Percentiles rank a stretch among this genome's conserved stretches.
These are phyloP conservation scores for Elysia crispata DNA, from an alignment of 2,888 invertebrate species.

Conservation along the genomic window DNA sequence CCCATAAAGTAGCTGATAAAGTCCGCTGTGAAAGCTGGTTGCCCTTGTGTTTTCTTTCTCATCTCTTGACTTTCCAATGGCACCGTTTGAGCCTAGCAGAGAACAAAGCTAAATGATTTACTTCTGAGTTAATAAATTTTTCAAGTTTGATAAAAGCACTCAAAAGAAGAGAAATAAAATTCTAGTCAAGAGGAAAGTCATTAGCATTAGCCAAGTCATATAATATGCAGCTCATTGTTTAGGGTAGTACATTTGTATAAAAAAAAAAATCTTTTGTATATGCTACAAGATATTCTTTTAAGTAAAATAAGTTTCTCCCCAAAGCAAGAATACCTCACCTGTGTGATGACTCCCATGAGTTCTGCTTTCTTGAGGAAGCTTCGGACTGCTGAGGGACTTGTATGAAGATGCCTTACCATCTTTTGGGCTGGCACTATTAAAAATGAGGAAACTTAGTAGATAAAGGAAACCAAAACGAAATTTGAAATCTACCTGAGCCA, in stretches of 20 bases:
- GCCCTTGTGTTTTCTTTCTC: constrained; percentile 94
- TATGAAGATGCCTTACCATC: constrained; percentile 92
- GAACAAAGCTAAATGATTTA: not conserved
- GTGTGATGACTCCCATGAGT: constrained; percentile 91
- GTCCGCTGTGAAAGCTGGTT: constrained; percentile 95
- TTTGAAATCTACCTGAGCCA: no score
- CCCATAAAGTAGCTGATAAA: constrained; percentile 93
- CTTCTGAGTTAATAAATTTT: no score
- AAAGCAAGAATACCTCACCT: constrained; percentile 59
- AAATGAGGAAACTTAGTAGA: not conserved
- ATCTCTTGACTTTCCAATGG: constrained; percentile 82
- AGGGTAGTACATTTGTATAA: no score
- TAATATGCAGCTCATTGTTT: no score
- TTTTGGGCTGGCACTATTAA: constrained; percentile 94
- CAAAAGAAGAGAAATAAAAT: no score
- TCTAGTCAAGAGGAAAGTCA: no score
- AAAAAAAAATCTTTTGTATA: no score
- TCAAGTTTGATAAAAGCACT: no score
- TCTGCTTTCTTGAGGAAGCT: constrained; percentile 89
- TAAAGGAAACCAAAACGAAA: no score
- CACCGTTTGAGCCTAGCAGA: constrained; percentile 59
- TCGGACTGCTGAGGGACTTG: constrained; percentile 88
- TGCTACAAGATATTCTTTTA: no score
- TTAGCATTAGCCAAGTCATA: no score
- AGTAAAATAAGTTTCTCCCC: no score